phyloP scores from a whole-genome alignment of 2,797 vertebrate species.

The Caiman crocodilus region DNA sequence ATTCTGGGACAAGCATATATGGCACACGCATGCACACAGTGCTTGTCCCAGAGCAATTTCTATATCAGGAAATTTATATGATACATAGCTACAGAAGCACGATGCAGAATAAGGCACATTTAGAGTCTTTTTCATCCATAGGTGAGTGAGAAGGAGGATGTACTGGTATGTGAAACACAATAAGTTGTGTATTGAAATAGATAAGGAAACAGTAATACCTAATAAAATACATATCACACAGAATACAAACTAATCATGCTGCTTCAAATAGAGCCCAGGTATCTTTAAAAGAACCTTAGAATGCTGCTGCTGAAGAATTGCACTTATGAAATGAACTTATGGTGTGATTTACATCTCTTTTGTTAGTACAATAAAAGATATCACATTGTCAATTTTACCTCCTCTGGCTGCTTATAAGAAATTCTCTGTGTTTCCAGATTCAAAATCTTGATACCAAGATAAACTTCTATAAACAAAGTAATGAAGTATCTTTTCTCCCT shows the following conservation, averaged over 20 bases:
- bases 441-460: neutral
- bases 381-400: neutral
- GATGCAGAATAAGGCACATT: fast-evolving
- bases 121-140: neutral
- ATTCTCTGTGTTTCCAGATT: neutral
- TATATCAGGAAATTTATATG: too few species aligned
- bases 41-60: too few species aligned
- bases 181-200: neutral
- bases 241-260: neutral
- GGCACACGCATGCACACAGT: too few species aligned
- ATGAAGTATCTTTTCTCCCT: neutral
- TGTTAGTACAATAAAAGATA: neutral
- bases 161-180: neutral
- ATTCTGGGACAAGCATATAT: neutral
- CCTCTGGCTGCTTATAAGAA: neutral
- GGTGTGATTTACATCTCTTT: neutral
- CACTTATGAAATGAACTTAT: neutral
- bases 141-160: neutral
- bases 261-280: neutral
- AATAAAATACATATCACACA: neutral
- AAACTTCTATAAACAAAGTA: neutral
- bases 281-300: neutral
- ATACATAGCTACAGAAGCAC: neutral
- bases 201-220: neutral
- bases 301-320: neutral